phyloP scores from a whole-genome alignment of 2,113 vertebrate genomes.

The Cyprinodon brontotheroides region DNA sequence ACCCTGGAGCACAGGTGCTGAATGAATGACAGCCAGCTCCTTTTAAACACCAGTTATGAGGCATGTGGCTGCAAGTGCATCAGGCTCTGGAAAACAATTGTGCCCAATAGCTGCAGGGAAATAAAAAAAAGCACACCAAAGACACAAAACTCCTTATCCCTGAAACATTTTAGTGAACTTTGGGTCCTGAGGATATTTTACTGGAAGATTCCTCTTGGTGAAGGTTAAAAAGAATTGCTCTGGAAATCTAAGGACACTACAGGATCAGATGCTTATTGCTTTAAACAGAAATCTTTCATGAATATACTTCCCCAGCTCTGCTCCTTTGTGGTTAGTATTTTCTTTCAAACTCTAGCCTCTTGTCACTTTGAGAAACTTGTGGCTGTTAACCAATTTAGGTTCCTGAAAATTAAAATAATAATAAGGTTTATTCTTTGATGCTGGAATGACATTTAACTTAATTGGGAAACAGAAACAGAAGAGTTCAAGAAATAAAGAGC shows the following conservation, averaged over 20 bases:
- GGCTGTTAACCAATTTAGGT: background rate
- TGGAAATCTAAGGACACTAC: background rate
- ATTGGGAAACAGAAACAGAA: background rate
- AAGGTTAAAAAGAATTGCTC: background rate
- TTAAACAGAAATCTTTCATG: background rate
- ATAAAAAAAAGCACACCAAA: no score
- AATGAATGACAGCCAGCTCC: no score
- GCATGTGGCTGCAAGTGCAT: no score
- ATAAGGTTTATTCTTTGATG: conserved; percentile 1
- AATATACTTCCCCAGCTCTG: background rate
- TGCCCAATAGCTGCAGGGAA: no score
- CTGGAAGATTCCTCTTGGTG: background rate
- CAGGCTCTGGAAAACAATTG: no score
- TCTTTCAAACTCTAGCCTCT: no score
- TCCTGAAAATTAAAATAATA: background rate
- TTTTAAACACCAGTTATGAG: no score
- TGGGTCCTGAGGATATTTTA: background rate
- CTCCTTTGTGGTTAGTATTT: background rate
- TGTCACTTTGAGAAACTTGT: background rate
- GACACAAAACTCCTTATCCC: no score
- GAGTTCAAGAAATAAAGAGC: background rate
- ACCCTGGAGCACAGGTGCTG: no score
- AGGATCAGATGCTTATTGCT: background rate
- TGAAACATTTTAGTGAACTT: background rate
- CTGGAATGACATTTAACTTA: background rate